Evolutionary conservation across 2,888 invertebrate species (phyloP).

Genomic region (Cephonodes hylas): DNA sequence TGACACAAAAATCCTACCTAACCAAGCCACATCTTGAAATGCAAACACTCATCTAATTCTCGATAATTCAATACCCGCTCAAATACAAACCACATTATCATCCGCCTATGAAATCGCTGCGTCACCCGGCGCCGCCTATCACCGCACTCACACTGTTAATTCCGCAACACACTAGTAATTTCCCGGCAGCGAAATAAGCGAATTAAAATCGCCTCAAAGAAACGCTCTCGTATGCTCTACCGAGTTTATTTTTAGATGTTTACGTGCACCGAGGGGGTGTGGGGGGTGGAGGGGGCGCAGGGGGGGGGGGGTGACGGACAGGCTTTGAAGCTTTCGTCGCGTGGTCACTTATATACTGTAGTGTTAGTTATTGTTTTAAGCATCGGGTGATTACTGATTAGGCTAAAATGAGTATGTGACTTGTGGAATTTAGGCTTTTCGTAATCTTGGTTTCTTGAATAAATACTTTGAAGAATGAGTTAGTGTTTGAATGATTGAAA

Average conservation of each 20-base stretch:
- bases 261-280: conserved; percentile 36
- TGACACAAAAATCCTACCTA: no score
- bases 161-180: conserved; percentile 65
- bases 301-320: conserved; percentile 36
- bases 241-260: conserved; percentile 65
- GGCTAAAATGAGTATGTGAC: no score
- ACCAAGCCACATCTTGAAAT: not conserved
- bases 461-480: no score
- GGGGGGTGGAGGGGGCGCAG: not conserved
- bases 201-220: conserved; percentile 78
- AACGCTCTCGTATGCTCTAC: conserved; percentile 57
- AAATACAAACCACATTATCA: not conserved
- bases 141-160: conserved; percentile 42
- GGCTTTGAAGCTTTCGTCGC: conserved; percentile 57
- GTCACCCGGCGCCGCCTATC: conserved; percentile 18
- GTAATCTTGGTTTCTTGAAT: no score
- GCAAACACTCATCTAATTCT: not conserved
- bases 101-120: conserved; percentile 1
- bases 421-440: no score
- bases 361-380: not conserved
- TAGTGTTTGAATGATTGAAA: no score
- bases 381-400: not conserved
- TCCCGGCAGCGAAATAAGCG: conserved; percentile 69
- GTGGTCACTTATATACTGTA: conserved; percentile 17
- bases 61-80: not conserved